These are phyloP conservation scores for Hippocampus comes DNA, from an alignment of 2,113 vertebrate species.

Conservation along the genomic window DNA sequence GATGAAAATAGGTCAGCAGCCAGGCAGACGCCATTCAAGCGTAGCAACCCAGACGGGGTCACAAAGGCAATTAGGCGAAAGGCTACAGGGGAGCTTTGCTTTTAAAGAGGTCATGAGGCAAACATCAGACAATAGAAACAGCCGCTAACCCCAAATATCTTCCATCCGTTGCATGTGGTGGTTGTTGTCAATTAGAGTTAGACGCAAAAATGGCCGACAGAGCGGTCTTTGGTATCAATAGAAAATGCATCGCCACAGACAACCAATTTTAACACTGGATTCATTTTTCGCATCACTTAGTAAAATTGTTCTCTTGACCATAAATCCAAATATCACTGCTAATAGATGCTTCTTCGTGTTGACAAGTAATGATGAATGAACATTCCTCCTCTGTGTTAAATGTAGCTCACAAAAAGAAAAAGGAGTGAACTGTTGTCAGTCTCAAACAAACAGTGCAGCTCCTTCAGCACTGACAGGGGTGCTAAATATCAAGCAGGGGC, in stretches of 20 bases:
- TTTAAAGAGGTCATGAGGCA: slow-evolving; percentile 30
- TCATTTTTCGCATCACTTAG: too few relatives aligned
- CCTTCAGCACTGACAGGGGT: background rate
- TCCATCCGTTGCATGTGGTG: background rate
- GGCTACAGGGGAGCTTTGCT: background rate
- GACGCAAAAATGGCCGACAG: background rate
- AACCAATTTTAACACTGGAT: too few relatives aligned
- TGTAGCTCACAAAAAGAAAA: background rate
- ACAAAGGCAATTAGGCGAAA: slow-evolving; percentile 16
- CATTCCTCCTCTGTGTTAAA: background rate
- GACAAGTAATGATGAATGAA: too few relatives aligned
- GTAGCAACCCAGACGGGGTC: slow-evolving; percentile 30
- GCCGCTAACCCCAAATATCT: background rate
- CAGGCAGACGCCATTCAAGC: slow-evolving; percentile 26
- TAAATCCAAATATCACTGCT: too few relatives aligned
- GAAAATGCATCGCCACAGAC: too few relatives aligned
- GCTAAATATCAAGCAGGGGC: background rate
- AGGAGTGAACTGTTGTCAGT: background rate
- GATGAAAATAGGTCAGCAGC: slow-evolving; percentile 47
- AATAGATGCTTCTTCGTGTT: too few relatives aligned
- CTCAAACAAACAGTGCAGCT: background rate
- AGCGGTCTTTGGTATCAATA: too few relatives aligned
- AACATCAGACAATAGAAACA: slow-evolving; percentile 6
- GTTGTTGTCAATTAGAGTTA: background rate
- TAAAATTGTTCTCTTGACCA: too few relatives aligned